phyloP scores from a whole-genome alignment of 1,140 invertebrate species.

The Neotoxoptera formosana region DNA sequence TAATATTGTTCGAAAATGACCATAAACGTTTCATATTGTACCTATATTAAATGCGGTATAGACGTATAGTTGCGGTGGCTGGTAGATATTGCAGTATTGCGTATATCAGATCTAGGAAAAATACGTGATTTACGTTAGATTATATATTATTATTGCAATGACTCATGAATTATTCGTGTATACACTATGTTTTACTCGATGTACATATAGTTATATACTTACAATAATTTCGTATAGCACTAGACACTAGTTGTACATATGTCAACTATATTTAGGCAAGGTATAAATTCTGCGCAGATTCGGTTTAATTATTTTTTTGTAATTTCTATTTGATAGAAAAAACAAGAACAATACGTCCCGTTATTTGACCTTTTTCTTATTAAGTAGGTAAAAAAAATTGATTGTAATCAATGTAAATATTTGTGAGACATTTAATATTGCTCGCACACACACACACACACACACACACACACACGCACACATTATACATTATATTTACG shows the following conservation, averaged over 20 bases:
- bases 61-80: background rate
- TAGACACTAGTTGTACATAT: background rate
- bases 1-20: background rate
- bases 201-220: background rate
- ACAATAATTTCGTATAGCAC: background rate
- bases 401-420: background rate
- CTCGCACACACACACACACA: background rate
- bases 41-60: background rate
- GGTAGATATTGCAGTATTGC: background rate
- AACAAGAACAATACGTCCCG: slow-evolving; percentile 1
- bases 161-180: background rate
- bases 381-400: background rate
- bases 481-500: background rate
- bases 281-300: background rate
- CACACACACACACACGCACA: background rate
- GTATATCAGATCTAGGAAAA: background rate
- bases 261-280: background rate
- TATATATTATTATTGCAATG: background rate
- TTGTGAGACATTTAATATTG: background rate
- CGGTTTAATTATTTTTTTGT: background rate
- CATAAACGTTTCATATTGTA: background rate
- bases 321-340: background rate
- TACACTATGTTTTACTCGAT: background rate
- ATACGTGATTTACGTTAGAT: background rate
- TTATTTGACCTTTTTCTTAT: slow-evolving; percentile 13